These are phyloP conservation scores for Centropus bengalensis DNA, from an alignment of 2,113 vertebrate species.

Conservation along the genomic window DNA sequence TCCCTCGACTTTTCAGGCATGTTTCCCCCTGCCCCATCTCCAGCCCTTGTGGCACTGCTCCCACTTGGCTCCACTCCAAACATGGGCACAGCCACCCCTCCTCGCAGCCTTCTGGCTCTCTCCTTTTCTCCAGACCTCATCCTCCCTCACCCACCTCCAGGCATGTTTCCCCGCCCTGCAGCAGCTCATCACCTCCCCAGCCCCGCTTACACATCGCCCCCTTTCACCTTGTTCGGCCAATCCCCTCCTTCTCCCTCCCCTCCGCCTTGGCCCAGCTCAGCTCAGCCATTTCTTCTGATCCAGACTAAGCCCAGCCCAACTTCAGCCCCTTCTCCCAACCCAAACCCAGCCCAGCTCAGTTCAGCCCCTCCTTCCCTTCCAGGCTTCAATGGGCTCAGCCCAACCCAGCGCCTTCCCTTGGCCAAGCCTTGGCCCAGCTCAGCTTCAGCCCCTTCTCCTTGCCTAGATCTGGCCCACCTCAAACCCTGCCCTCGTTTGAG, in stretches of 20 bases:
- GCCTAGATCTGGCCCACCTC: neutral
- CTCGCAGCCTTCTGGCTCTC: neutral
- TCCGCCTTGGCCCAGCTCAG: fast-evolving
- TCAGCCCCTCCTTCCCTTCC: too few relatives aligned
- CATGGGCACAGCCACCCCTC: neutral
- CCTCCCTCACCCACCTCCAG: neutral
- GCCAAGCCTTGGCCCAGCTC: neutral
- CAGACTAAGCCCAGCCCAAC: neutral
- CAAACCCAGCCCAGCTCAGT: too few relatives aligned
- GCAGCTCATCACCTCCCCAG: neutral
- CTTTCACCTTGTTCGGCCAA: too few relatives aligned
- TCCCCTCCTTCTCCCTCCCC: neutral
- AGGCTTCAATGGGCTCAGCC: too few relatives aligned
- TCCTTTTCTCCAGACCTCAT: neutral
- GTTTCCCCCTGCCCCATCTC: neutral
- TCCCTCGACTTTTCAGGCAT: neutral
- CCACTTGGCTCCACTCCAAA: neutral
- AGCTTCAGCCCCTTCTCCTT: too few relatives aligned
- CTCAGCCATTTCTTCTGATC: neutral
- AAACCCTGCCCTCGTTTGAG: too few relatives aligned
- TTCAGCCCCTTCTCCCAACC: too few relatives aligned
- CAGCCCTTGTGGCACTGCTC: neutral
- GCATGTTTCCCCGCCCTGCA: neutral
- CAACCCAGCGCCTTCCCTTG: neutral
- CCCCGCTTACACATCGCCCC: neutral